Conservation (phyloP, 2,797 vertebrate genomes). For the Ispidina lecontei region DNA sequence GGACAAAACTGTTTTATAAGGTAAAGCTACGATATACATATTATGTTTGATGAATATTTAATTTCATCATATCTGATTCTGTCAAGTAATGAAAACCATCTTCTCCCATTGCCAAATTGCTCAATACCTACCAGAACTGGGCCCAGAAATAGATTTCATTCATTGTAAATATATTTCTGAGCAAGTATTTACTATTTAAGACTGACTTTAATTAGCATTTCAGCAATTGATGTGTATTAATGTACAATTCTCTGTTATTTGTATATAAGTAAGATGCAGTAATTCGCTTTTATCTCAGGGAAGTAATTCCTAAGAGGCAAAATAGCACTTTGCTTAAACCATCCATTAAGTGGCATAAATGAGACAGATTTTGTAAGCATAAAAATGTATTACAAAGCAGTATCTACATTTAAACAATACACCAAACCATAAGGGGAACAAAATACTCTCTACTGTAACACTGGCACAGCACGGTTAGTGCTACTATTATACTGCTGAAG, state of each 20-base stretch:
- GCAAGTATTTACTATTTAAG: background rate
- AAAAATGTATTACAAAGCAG: constrained; percentile 8
- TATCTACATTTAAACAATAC: constrained; percentile 26
- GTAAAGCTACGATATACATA: background rate
- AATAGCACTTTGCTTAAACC: constrained; percentile 37
- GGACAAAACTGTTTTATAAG: background rate
- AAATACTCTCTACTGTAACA: constrained; percentile 40
- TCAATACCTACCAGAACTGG: background rate
- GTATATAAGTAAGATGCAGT: constrained; percentile 48
- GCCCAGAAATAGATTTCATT: background rate
- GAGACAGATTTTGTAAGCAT: constrained; percentile 28
- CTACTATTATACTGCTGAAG: background rate
- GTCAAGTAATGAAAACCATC: background rate
- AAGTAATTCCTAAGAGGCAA: constrained; percentile 48
- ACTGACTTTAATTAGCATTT: constrained; percentile 29
- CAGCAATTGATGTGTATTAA: constrained; percentile 11
- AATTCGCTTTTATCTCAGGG: constrained; percentile 57
- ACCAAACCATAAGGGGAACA: background rate
- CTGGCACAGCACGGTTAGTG: constrained; percentile 15
- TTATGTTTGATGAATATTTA: background rate
- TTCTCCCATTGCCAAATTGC: background rate
- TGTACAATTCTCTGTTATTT: constrained; percentile 32
- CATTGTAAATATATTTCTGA: background rate
- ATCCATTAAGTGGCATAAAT: constrained; percentile 51
- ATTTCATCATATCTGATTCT: background rate